Conservation (phyloP, 2,113 vertebrate genomes). For the Zosterops hypoxanthus region DNA sequence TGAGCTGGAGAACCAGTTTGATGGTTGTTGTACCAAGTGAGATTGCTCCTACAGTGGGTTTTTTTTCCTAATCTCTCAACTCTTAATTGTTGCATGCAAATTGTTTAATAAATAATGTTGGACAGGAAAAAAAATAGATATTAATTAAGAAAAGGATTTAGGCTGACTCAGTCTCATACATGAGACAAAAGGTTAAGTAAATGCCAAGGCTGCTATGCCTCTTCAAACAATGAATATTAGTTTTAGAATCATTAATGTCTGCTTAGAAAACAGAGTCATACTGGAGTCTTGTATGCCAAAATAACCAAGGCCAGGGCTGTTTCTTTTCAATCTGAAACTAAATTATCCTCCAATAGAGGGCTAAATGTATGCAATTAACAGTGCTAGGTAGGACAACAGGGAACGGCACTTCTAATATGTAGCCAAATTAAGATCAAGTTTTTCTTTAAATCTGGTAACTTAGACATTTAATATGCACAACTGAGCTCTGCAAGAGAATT, state of each 20-base stretch:
- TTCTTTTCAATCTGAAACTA: slow-evolving; percentile 90
- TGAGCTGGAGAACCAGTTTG: slow-evolving; percentile 30
- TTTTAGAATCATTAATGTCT: slow-evolving; percentile 99
- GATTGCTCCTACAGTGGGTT: slow-evolving; percentile 32
- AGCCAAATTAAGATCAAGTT: slow-evolving; percentile 78
- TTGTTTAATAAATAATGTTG: slow-evolving; percentile 85
- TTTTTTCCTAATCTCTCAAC: slow-evolving; percentile 58
- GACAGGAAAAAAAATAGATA: slow-evolving; percentile 81
- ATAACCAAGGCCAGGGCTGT: slow-evolving; percentile 80
- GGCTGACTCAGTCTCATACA: slow-evolving; percentile 94
- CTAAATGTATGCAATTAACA: slow-evolving; percentile 88
- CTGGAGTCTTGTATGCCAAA: slow-evolving; percentile 88
- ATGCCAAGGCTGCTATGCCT: slow-evolving; percentile 96
- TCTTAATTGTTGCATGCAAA: slow-evolving; percentile 79
- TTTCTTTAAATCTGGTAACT: slow-evolving; percentile 57
- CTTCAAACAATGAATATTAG: slow-evolving; percentile 99
- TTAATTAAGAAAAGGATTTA: slow-evolving; percentile 99
- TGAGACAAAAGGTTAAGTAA: slow-evolving; percentile 99
- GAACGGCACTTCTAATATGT: slow-evolving; percentile 71
- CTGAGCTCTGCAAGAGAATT: neutral
- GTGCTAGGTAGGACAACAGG: slow-evolving; percentile 76
- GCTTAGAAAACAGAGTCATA: slow-evolving; percentile 95
- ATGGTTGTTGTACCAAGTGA: neutral
- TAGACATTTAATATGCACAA: slow-evolving; percentile 55
- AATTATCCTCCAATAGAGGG: slow-evolving; percentile 85